Conservation (phyloP, 2,113 vertebrate genomes). For the Pogona vitticeps region DNA sequence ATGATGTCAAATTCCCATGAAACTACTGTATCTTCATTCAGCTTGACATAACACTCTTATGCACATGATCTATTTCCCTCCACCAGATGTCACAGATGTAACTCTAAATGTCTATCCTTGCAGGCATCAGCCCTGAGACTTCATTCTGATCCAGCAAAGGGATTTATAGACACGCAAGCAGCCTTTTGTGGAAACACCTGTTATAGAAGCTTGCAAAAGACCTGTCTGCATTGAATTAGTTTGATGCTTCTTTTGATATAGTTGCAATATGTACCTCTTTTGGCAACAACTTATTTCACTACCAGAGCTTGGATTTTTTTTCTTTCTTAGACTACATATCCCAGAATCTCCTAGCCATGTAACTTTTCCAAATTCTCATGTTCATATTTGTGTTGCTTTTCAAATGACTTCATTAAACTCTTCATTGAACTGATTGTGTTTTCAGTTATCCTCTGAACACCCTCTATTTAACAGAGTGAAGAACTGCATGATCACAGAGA, state of each 20-base stretch:
- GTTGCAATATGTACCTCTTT: neutral
- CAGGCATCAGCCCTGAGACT: neutral
- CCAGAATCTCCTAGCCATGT: too few species aligned
- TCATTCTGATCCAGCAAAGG: neutral
- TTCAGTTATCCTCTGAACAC: neutral
- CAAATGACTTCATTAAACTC: too few species aligned
- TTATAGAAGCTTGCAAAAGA: neutral
- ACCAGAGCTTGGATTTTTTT: too few species aligned
- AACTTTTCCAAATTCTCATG: too few species aligned
- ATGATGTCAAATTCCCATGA: neutral
- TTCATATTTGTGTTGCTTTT: neutral
- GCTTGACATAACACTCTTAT: too few species aligned
- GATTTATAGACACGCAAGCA: neutral
- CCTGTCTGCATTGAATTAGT: neutral
- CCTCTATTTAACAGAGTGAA: neutral
- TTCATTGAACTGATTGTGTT: neutral
- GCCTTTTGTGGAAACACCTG: too few species aligned
- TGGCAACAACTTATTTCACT: too few species aligned
- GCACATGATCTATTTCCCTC: neutral
- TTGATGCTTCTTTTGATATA: neutral
- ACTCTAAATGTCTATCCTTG: neutral
- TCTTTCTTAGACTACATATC: too few species aligned
- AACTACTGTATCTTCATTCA: too few species aligned
- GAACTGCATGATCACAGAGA: neutral
- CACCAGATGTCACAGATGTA: neutral